phyloP scores from a whole-genome alignment of 2,113 vertebrate species.

The Shinisaurus crocodilurus region DNA sequence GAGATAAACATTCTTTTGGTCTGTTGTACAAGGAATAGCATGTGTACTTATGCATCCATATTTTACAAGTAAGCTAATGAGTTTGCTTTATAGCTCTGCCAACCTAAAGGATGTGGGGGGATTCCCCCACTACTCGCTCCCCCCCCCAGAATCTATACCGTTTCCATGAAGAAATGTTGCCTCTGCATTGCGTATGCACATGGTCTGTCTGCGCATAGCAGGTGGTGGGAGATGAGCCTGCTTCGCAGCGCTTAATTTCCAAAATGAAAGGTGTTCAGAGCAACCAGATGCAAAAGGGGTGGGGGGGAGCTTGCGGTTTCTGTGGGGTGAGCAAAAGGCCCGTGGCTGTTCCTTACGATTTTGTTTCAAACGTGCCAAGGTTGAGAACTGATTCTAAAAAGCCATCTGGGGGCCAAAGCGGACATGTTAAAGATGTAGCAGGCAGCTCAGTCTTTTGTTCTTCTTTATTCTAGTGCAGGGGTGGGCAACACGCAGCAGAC shows the following conservation, averaged over 20 bases:
- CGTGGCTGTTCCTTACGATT: background rate
- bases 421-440: too few relatives aligned
- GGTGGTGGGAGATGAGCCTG: too few relatives aligned
- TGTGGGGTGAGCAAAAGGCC: background rate
- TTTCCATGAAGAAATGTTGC: slow-evolving; percentile 35
- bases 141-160: slow-evolving; percentile 10
- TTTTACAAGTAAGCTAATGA: slow-evolving; percentile 59
- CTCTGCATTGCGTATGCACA: background rate
- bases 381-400: background rate
- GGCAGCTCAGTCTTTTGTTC: too few relatives aligned
- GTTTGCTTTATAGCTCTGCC: slow-evolving; percentile 50
- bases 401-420: background rate
- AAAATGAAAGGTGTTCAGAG: background rate
- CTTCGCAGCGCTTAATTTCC: background rate
- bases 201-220: background rate
- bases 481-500: too few relatives aligned
- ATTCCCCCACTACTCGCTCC: background rate
- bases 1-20: slow-evolving; percentile 47
- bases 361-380: background rate
- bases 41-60: slow-evolving; percentile 53
- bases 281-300: background rate
- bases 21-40: slow-evolving; percentile 43
- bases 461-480: too few relatives aligned
- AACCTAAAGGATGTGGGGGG: slow-evolving; percentile 12
- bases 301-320: background rate